A percentile compares a stretch with the other conserved stretches of the same genome.
phyloP scores from a whole-genome alignment of 2,797 vertebrate genomes.

The Phrynocephalus vlangalii region DNA sequence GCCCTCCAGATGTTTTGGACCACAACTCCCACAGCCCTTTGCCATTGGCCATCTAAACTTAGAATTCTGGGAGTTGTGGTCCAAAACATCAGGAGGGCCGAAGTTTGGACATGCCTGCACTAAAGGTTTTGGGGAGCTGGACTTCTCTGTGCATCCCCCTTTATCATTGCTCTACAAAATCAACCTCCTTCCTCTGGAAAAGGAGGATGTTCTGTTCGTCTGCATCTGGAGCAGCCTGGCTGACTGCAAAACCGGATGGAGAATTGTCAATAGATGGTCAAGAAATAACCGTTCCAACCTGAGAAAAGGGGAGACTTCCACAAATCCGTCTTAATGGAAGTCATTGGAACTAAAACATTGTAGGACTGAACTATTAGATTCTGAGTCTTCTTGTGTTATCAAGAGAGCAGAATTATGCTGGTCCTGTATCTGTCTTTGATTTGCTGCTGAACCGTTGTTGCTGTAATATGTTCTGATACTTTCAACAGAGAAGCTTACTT shows the following conservation, averaged over 20 bases:
- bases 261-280: no score
- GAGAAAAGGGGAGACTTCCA: neutral
- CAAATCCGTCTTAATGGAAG: neutral
- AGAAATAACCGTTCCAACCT: accelerated
- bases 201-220: neutral
- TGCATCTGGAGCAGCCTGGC: neutral
- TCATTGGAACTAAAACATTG: neutral
- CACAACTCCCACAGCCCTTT: no score
- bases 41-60: no score
- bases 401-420: neutral
- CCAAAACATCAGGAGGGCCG: no score
- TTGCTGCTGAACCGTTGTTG: no score
- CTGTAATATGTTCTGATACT: no score
- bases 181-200: neutral
- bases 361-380: no score
- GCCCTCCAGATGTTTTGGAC: no score
- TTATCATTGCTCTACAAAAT: neutral
- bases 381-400: neutral
- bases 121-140: neutral
- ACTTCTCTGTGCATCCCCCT: neutral
- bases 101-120: no score
- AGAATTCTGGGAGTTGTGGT: no score
- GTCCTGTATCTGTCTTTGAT: neutral
- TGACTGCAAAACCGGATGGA: neutral
- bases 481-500: no score